Base-by-base conservation (phyloP, 2,113 vertebrate genomes). In the Malurus elegans region DNA sequence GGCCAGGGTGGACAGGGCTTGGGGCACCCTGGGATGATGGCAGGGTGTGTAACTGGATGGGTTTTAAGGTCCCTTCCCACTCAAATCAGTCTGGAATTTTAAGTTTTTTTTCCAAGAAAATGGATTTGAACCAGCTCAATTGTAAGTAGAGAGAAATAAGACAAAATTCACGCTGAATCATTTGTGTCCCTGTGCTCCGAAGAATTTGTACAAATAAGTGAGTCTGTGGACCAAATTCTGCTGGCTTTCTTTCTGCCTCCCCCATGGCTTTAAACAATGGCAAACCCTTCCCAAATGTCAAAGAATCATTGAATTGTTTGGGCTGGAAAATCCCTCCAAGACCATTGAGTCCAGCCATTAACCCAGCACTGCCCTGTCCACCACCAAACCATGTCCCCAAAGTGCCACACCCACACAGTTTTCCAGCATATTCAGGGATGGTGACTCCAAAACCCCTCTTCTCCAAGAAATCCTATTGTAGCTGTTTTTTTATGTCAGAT, bases 11-110 rank as follows among this genome's bases (percentile, higher is more conserved):
- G 38, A 45, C 0, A 0, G 36, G 17, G 54, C 20, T 18, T 14
- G 32, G 20, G 48, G 42, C 57, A 64, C 0, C 31, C 48, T 71
- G 58, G 75, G 26, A 10, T 0, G 18, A 20, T 31, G 75, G 40
- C 58, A 72, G 14, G 5, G 18, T 0, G 0, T 36, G 18, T 0
- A 1, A 36, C 0, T 6, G 25, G 51, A 36, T 51, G 51, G 10
- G 12, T 11, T 80, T 42, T 36, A 32, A 65, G 31, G 32, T 38
- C 16, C 14, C 21, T 38, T 19, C 44, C 50, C 31, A 36, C 18
- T 7, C 32, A 51, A 88, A 44, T 15, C 44, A 38, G 26, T 24
- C 36, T 15, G 32, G 4, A 6, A 23, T 32, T 36, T 21, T n/a
- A 24, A 50, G 51, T 51, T 6, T 61, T 70, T 70, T 62, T 64